Conservation (phyloP, 2,888 invertebrate species). For the Trichacis sp. region DNA sequence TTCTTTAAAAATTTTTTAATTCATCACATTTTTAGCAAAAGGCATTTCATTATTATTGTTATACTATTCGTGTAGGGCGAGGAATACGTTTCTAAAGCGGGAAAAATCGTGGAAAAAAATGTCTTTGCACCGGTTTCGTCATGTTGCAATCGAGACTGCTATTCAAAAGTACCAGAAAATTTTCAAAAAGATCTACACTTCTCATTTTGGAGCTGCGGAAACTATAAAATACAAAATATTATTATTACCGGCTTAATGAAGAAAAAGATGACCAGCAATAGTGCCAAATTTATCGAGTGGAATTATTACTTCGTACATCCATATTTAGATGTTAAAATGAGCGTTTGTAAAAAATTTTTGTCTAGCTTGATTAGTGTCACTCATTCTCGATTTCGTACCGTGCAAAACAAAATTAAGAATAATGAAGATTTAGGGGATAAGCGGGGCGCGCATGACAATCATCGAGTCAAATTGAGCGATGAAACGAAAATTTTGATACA, state of each 20-base stretch:
- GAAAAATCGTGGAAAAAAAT: no score
- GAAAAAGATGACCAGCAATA: neutral
- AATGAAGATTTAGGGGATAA: conserved; percentile 2
- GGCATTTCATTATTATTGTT: no score
- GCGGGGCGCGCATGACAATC: conserved; percentile 7
- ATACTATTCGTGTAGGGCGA: no score
- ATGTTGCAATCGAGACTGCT: no score
- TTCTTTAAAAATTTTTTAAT: no score
- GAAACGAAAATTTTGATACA: conserved; percentile 10
- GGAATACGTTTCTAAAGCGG: no score
- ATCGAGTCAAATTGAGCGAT: neutral
- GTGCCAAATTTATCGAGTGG: neutral
- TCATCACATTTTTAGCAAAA: no score
- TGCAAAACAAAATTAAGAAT: neutral
- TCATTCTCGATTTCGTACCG: no score
- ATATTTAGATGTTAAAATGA: neutral
- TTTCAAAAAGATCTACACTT: no score
- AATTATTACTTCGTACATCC: conserved; percentile 4
- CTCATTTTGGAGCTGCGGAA: conserved; percentile 4
- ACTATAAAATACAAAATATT: conserved; percentile 5
- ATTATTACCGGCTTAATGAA: conserved; percentile 2
- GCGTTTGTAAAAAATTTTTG: conserved; percentile 5
- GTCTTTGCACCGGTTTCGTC: no score
- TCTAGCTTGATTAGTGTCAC: no score
- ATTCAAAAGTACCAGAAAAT: no score